Evolutionary conservation across 2,888 invertebrate species (phyloP).

Genomic region (Tipula vernalis): DNA sequence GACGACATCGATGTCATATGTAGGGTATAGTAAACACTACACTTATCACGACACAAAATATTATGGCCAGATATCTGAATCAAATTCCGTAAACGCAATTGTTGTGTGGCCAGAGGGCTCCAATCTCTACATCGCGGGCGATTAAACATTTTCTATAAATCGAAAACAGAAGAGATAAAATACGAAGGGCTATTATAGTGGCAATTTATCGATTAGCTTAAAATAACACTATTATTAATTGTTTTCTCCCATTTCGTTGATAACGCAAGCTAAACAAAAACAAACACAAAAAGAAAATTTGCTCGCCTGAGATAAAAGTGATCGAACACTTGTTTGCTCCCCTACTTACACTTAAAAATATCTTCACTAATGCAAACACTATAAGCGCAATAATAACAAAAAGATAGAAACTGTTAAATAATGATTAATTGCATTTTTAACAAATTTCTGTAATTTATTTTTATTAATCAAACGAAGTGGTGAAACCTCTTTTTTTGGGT

Average conservation of each 20-base stretch:
- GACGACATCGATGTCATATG: constrained; percentile 71
- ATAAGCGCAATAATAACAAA: neutral
- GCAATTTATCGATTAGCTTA: neutral
- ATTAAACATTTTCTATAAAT: constrained; percentile 37
- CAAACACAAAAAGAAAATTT: neutral
- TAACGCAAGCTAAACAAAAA: neutral
- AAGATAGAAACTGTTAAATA: neutral
- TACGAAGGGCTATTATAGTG: neutral
- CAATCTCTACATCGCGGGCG: constrained; percentile 63
- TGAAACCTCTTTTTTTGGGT: neutral
- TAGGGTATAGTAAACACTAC: constrained; percentile 63
- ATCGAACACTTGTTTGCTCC: neutral
- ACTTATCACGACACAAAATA: constrained; percentile 29
- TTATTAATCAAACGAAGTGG: neutral
- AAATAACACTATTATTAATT: neutral
- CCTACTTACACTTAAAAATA: neutral
- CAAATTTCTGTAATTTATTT: neutral
- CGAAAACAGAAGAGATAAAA: neutral
- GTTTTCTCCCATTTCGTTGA: neutral
- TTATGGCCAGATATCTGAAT: constrained; percentile 61
- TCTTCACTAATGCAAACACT: neutral
- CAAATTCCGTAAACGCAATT: constrained; percentile 67
- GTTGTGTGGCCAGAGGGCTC: constrained; percentile 73
- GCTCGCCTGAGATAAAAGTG: neutral
- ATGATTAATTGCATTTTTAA: neutral